Conservation (phyloP, 2,888 invertebrate genomes). For the Punctoribates punctum region DNA sequence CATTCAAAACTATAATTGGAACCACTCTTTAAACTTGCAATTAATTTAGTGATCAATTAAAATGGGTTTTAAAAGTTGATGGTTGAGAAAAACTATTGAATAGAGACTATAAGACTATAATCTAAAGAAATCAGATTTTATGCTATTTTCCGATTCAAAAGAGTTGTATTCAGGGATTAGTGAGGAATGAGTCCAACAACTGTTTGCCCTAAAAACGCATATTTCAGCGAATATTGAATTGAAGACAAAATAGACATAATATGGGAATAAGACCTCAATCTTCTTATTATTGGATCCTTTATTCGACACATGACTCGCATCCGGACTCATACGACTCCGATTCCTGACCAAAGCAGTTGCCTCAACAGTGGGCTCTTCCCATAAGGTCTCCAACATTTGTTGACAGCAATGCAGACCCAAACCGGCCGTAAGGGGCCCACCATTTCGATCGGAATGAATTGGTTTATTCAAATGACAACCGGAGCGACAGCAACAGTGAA, state of each 20-base stretch:
- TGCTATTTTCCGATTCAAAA: not conserved
- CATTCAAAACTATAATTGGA: not conserved
- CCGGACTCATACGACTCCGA: slow-evolving; percentile 9
- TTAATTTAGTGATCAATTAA: no score
- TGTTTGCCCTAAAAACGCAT: no score
- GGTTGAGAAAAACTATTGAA: not conserved
- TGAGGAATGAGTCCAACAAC: not conserved
- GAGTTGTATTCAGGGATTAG: not conserved
- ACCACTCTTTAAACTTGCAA: no score
- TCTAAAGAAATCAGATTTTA: not conserved
- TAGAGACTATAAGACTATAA: not conserved
- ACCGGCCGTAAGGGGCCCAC: not conserved
- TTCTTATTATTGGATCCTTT: slow-evolving; percentile 13
- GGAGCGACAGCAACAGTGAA: slow-evolving; percentile 38
- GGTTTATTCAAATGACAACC: slow-evolving; percentile 37
- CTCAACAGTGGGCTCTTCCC: slow-evolving; percentile 39
- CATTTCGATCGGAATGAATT: slow-evolving; percentile 7
- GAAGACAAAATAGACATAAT: not conserved
- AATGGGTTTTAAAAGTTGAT: not conserved
- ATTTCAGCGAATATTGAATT: not conserved
- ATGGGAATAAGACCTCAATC: slow-evolving; percentile 19
- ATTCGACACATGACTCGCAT: not conserved
- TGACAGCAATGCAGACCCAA: slow-evolving; percentile 34
- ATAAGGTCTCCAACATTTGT: slow-evolving; percentile 39
- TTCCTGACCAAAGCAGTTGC: not conserved